Conservation (phyloP, 2,113 vertebrate genomes). For the Ellobius talpinus region DNA sequence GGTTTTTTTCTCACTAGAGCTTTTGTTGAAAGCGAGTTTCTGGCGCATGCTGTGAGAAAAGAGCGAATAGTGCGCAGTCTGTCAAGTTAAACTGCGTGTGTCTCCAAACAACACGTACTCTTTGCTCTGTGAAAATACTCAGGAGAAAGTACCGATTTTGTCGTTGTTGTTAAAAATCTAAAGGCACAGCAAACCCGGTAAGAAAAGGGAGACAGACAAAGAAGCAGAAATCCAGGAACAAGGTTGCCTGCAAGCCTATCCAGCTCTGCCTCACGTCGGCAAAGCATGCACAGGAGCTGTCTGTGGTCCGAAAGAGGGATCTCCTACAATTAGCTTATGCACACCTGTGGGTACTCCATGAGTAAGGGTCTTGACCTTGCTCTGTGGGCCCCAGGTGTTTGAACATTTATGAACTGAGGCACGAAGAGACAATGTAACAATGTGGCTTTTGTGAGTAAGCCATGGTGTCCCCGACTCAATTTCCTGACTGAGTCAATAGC, state of each 20-base stretch:
- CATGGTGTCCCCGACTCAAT: neutral
- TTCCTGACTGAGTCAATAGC: neutral
- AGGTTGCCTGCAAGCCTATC: neutral
- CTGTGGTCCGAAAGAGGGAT: neutral
- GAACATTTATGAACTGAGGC: neutral
- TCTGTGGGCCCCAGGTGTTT: neutral
- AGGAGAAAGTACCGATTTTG: neutral
- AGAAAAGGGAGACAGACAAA: conserved; percentile 53
- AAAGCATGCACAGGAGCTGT: neutral
- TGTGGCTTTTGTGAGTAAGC: neutral
- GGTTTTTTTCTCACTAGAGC: neutral
- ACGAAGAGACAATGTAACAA: neutral
- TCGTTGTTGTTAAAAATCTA: neutral
- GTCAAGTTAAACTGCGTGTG: neutral
- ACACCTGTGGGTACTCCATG: neutral
- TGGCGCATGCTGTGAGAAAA: neutral
- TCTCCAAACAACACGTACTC: neutral
- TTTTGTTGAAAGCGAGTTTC: conserved; percentile 26
- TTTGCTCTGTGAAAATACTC: conserved; percentile 7
- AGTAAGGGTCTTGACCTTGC: neutral
- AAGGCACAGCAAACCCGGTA: conserved; percentile 52
- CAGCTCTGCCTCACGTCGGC: neutral
- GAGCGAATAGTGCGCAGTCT: neutral
- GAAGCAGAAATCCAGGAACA: neutral
- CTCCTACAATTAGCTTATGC: neutral